These are phyloP conservation scores for Cnemophilus loriae DNA, from an alignment of 2,113 vertebrate genomes.

Conservation along the genomic window DNA sequence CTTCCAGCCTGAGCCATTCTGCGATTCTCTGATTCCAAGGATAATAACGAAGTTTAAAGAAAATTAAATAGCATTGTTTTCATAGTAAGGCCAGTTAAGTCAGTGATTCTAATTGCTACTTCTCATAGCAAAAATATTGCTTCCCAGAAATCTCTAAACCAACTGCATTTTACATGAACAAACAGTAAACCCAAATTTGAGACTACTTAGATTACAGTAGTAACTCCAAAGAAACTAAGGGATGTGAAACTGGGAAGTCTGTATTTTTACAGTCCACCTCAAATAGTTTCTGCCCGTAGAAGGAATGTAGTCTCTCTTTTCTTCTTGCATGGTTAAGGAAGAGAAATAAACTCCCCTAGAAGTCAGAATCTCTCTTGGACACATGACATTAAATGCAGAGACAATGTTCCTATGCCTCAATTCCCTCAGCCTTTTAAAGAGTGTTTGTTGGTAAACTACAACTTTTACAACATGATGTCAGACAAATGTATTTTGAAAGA, in stretches of 20 bases:
- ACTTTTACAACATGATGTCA: background rate
- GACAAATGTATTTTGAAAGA: background rate
- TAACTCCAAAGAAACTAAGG: background rate
- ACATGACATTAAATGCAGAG: background rate
- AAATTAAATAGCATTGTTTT: background rate
- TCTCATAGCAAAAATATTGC: background rate
- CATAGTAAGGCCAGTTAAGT: background rate
- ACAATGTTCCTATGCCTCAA: background rate
- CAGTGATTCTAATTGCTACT: background rate
- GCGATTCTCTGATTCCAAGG: background rate
- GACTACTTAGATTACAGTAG: background rate
- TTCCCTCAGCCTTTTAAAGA: background rate
- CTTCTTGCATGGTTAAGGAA: background rate
- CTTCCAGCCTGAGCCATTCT: background rate
- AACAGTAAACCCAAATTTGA: background rate
- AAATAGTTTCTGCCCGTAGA: background rate
- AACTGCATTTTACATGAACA: background rate
- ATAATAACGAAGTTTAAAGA: background rate
- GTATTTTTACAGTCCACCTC: background rate
- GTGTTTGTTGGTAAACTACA: background rate
- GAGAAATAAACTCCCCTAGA: background rate
- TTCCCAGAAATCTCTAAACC: background rate
- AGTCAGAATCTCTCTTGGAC: background rate
- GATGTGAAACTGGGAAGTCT: background rate
- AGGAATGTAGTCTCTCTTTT: background rate